Conservation (phyloP, 2,113 vertebrate species). For the Phylloscopus trochilus region DNA sequence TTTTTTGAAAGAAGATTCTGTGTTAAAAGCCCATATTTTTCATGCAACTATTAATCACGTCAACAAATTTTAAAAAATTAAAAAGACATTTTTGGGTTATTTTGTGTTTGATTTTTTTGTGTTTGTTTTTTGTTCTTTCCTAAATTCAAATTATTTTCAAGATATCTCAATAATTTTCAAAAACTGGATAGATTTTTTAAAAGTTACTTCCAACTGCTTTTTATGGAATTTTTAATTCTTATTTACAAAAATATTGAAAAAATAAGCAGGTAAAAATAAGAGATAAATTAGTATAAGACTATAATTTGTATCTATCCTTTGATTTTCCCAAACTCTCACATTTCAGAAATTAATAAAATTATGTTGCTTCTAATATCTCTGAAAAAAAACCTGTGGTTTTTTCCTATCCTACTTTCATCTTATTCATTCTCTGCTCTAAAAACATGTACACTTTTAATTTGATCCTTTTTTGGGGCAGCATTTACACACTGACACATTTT, state of each 20-base stretch:
- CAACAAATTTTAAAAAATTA: not conserved
- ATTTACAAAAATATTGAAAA: not conserved
- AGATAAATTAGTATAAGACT: not conserved
- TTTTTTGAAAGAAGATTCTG: not conserved
- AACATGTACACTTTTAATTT: not conserved
- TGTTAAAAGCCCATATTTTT: not conserved
- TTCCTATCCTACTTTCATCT: not conserved
- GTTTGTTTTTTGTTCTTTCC: not conserved
- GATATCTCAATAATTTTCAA: not conserved
- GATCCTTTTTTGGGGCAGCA: not conserved
- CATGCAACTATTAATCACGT: not conserved
- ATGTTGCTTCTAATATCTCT: not conserved
- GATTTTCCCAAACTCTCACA: not conserved
- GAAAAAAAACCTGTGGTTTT: accelerated
- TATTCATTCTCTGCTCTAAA: not conserved
- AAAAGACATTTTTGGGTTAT: no score
- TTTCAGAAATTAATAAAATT: not conserved
- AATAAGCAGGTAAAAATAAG: not conserved
- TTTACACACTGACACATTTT: not conserved
- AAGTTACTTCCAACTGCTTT: not conserved
- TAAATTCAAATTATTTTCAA: not conserved
- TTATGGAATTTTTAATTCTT: not conserved
- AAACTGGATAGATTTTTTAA: not conserved
- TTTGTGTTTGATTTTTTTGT: not conserved
- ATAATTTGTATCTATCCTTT: not conserved